Evolutionary conservation across 2,888 invertebrate genomes (phyloP).

Genomic region (Tanytarsus gracilentus): DNA sequence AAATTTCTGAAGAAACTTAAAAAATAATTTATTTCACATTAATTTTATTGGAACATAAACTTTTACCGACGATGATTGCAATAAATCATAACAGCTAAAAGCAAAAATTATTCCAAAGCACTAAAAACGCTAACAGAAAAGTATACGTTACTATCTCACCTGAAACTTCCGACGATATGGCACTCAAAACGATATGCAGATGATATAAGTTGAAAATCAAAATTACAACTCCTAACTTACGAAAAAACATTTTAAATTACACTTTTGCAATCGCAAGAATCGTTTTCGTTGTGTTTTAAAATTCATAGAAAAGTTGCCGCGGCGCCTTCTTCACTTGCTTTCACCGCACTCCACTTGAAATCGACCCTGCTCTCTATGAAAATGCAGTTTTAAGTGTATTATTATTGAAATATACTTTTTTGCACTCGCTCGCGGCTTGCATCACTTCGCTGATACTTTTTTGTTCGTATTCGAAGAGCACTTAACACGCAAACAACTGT

Average conservation of each 20-base stretch:
- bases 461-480: neutral
- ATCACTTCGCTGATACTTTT: neutral
- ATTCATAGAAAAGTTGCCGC: conserved; percentile 19
- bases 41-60: too few species aligned
- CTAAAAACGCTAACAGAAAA: neutral
- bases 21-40: too few species aligned
- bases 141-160: conserved; percentile 6
- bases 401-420: conserved; percentile 16
- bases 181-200: conserved; percentile 22
- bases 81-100: neutral
- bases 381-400: conserved; percentile 1
- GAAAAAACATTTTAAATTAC: conserved; percentile 28
- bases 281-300: conserved; percentile 17
- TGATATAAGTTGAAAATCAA: conserved; percentile 19
- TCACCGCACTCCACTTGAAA: neutral
- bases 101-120: neutral
- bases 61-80: too few species aligned
- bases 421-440: conserved; percentile 8
- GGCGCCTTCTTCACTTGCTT: neutral
- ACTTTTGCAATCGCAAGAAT: conserved; percentile 17
- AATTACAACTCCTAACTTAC: conserved; percentile 20
- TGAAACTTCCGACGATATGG: conserved; percentile 24
- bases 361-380: neutral
- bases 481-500: conserved; percentile 27
- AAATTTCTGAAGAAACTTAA: too few species aligned